Conservation (phyloP, 2,113 vertebrate genomes). For the Gopherus evgoodei region DNA sequence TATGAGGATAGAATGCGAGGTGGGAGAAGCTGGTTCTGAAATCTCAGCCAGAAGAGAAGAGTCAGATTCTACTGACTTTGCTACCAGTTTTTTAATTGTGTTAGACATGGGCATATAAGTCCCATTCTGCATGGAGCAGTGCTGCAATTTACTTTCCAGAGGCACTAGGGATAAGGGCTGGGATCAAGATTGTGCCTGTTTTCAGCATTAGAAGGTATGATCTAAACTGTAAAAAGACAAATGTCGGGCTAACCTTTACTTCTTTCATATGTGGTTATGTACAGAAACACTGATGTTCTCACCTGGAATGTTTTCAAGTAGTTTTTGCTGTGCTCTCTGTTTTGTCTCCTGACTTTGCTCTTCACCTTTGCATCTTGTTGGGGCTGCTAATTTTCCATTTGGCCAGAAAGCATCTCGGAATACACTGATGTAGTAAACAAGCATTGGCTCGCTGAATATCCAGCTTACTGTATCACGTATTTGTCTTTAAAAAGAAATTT, state of each 20-base stretch:
- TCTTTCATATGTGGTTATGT: neutral
- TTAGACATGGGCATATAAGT: neutral
- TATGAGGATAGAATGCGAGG: too few species aligned
- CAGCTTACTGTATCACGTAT: constrained; percentile 97
- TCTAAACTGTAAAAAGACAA: neutral
- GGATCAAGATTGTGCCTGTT: neutral
- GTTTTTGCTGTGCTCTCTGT: constrained; percentile 94
- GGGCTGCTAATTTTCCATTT: constrained; percentile 88
- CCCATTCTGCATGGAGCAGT: neutral
- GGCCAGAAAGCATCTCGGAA: constrained; percentile 98
- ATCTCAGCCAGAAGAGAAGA: neutral
- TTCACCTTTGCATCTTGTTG: constrained; percentile 79
- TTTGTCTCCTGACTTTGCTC: constrained; percentile 90
- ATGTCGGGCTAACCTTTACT: neutral
- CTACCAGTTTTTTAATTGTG: neutral
- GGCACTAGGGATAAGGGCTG: neutral
- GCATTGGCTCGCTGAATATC: constrained; percentile 98
- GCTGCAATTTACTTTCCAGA: neutral
- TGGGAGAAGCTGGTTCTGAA: neutral
- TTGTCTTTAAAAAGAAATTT: constrained; percentile 81
- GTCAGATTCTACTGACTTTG: neutral
- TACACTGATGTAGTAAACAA: constrained; percentile 93
- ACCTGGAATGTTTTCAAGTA: constrained; percentile 99
- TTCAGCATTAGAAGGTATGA: neutral
- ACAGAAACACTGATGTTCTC: constrained; percentile 7